Percentiles rank a stretch among this genome's conserved stretches.
Conservation (phyloP, 2,797 vertebrate species). For the Melanotaenia nigrans region DNA sequence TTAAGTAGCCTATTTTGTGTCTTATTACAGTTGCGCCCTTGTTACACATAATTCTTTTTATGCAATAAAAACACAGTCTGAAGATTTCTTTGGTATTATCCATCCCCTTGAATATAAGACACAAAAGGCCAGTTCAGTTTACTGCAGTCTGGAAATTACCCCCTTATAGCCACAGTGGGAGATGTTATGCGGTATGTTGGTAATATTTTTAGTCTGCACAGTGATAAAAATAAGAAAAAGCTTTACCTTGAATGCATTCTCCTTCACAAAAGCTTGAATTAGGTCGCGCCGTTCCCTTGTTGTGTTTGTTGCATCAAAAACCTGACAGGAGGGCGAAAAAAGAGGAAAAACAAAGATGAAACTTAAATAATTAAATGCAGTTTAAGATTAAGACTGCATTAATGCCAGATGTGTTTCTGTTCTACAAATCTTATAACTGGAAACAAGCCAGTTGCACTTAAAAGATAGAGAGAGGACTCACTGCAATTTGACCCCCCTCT, state of each 20-base stretch:
- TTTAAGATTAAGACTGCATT: conserved; percentile 19
- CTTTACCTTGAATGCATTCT: conserved; percentile 92
- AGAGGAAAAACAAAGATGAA: too few relatives aligned
- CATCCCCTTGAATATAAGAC: neutral
- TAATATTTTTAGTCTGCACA: neutral
- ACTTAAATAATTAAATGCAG: conserved; percentile 20
- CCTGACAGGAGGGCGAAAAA: conserved; percentile 73
- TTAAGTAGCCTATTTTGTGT: neutral
- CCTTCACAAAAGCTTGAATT: conserved; percentile 90
- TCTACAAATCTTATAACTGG: conserved; percentile 13
- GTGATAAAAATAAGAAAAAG: neutral
- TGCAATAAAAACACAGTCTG: neutral
- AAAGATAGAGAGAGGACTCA: conserved; percentile 68
- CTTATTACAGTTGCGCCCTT: too few relatives aligned
- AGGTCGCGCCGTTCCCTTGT: conserved; percentile 94
- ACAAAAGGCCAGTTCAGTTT: neutral
- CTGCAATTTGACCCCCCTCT: conserved; percentile 94
- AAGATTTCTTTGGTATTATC: neutral
- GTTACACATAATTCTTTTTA: neutral
- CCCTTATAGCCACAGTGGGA: neutral
- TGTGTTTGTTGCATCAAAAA: conserved; percentile 98
- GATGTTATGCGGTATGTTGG: neutral
- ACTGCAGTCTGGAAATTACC: neutral
- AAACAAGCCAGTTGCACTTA: conserved; percentile 18
- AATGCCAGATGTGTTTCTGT: conserved; percentile 18